Evolutionary conservation across 2,113 vertebrate genomes (phyloP).

Genomic region (mouse (Mus musculus)): GRCm39 chr17:4592001-4592500

Average conservation of each 20-base stretch:
- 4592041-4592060: background rate
- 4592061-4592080: background rate
- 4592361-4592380: background rate
- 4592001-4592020: background rate
- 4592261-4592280: background rate
- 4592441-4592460: background rate
- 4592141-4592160: background rate
- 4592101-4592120: background rate
- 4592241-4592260: background rate
- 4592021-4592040: background rate
- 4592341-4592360: background rate
- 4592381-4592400: background rate
- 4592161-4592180: background rate
- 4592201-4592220: background rate
- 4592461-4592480: accelerated
- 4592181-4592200: background rate
- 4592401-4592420: background rate
- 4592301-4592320: background rate
- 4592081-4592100: background rate
- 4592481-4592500: no score
- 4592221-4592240: background rate
- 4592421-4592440: accelerated
- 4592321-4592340: background rate
- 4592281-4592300: accelerated
- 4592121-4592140: background rate